These are phyloP conservation scores for Anolis sagrei DNA, from an alignment of 2,113 vertebrate genomes.

Conservation along the genomic window DNA sequence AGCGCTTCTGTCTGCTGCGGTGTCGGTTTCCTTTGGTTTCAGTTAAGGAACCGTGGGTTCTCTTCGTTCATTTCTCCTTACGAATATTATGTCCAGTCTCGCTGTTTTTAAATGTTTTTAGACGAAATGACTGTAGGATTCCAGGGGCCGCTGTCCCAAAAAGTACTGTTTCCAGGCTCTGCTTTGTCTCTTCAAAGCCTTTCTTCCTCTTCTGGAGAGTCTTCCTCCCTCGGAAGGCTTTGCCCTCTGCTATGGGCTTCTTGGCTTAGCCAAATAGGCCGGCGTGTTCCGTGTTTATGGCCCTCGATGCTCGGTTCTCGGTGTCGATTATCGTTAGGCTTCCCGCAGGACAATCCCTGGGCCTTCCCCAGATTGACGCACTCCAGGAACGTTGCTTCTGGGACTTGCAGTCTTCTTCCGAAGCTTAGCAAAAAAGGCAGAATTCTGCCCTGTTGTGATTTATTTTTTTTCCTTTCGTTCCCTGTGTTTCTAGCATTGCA, in stretches of 20 bases:
- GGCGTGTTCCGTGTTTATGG: not conserved
- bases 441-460: no score
- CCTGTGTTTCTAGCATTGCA: no score
- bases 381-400: not conserved
- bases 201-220: not conserved
- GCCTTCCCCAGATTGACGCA: not conserved
- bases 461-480: no score
- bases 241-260: not conserved
- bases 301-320: not conserved
- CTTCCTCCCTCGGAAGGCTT: no score
- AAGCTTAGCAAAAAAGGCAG: no score
- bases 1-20: not conserved
- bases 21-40: not conserved
- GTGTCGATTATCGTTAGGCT: not conserved
- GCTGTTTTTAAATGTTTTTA: no score
- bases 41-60: no score
- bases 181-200: no score
- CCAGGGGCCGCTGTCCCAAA: no score
- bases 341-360: not conserved
- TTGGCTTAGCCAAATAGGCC: not conserved
- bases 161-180: no score
- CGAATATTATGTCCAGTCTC: no score
- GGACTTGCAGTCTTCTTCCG: not conserved
- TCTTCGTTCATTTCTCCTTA: not conserved
- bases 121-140: no score